Base-by-base conservation (phyloP, 1,140 invertebrate species). In the Andrena cerasifolii region DNA sequence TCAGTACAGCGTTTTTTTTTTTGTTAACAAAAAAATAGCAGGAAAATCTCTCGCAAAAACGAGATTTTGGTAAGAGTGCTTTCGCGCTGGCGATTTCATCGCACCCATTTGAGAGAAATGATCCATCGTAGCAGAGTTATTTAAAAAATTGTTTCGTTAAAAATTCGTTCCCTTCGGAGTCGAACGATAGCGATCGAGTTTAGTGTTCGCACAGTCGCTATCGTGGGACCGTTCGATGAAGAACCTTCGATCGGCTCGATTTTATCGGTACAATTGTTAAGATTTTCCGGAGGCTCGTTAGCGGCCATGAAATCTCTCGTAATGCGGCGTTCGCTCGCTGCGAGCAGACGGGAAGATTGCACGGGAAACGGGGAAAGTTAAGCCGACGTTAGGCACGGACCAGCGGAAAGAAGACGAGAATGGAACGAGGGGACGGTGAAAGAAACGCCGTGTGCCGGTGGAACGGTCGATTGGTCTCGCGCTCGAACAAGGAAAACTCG, bases 361-460 rank as follows among this genome's bases (percentile, higher is more conserved):
- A 36, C 58, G 56, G 45, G 63, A 28, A 63, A 54, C 10, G 21
- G 26, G 36, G 26, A 43, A 31, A 54, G 26, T 45, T 74, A 65
- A 54, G 8, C 72, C 26, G 61, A 18, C 31, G 49, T 53, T 5
- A n/a, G n/a, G 47, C 45, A 24, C 14, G 36, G 24, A 36, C 54
- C n/a, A 73, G 4, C 12, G 58, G 26, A 54, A 74, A 74, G 40
- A 36, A 66, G 71, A 56, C 49, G 72, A 74, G 49, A 66, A 66
- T 54, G 26, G 2, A 28, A 54, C 33, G 10, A 24, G 47, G 59
- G 31, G 31, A 14, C 8, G 47, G 26, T 26, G 33, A 47, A 45
- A 71, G 33, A 33, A 36, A 33, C 31, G n/a, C 21, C 40, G 36
- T 3, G 51, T 31, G 24, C 18, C 18, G 51, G 51, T 54, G 53